A percentile compares a stretch with the other conserved stretches of the same genome.
phyloP scores from a whole-genome alignment of 2,113 vertebrate genomes.

The Rhynchomys soricoides region DNA sequence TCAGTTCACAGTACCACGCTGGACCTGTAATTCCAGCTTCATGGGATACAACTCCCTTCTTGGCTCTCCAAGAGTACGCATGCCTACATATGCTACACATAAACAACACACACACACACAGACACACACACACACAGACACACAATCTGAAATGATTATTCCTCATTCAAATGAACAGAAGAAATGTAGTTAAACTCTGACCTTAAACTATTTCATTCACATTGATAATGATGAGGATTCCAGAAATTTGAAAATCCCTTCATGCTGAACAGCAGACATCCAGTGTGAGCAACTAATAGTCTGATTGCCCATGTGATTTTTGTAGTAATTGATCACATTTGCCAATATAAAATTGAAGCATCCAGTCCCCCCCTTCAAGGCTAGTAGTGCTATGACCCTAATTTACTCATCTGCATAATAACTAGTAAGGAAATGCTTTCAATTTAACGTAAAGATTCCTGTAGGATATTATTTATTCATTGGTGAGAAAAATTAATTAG shows the following conservation, averaged over 20 bases:
- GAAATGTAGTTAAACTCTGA: neutral
- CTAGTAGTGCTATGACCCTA: neutral
- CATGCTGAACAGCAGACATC: neutral
- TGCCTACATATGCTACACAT: neutral
- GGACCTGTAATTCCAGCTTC: neutral
- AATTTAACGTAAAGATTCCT: constrained; percentile 15
- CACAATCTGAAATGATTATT: neutral
- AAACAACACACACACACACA: neutral
- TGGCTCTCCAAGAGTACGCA: neutral
- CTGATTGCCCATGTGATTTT: neutral
- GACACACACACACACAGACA: neutral
- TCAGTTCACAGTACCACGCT: neutral
- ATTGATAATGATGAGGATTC: neutral
- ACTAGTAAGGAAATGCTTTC: neutral
- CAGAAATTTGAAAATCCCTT: neutral
- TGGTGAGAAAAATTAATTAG: neutral
- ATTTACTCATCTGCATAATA: neutral
- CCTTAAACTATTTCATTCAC: neutral
- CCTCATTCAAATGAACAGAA: neutral
- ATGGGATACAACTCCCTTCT: neutral
- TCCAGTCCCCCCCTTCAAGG: neutral
- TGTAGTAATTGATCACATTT: neutral
- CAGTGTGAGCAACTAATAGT: neutral
- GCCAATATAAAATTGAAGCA: neutral
- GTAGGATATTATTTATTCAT: neutral